These are phyloP conservation scores for Syrmaticus mikado DNA, from an alignment of 2,113 vertebrate genomes.

Conservation along the genomic window DNA sequence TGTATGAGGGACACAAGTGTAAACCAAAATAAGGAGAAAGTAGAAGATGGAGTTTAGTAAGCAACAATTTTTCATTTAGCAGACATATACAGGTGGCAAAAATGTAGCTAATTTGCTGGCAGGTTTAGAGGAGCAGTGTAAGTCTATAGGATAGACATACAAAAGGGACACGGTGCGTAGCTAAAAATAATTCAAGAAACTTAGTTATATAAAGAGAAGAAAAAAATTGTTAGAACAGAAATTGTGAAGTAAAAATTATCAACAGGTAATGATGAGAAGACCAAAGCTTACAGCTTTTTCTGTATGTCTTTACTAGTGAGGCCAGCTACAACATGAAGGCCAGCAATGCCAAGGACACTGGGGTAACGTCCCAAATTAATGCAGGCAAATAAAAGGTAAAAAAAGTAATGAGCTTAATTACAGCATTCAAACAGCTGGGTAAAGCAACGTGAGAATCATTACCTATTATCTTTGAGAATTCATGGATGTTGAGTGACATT, in stretches of 20 bases:
- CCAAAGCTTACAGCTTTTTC: background rate
- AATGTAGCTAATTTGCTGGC: background rate
- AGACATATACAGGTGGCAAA: background rate
- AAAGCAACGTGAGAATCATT: background rate
- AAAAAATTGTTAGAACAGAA: background rate
- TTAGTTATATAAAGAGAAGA: background rate
- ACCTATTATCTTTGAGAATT: background rate
- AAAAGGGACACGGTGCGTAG: background rate
- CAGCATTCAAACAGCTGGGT: background rate
- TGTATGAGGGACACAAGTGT: background rate
- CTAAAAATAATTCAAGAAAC: background rate
- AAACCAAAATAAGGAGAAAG: background rate
- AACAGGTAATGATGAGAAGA: background rate
- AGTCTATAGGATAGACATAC: background rate
- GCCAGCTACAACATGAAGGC: background rate
- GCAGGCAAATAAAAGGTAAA: background rate
- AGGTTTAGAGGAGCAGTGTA: background rate
- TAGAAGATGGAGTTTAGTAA: background rate
- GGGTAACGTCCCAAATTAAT: background rate
- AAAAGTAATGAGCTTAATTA: background rate
- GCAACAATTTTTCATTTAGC: background rate
- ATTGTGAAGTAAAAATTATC: background rate
- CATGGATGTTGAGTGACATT: background rate
- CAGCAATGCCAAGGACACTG: background rate
- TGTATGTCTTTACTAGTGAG: background rate